These are phyloP conservation scores for Notoglanidium macrostoma DNA, from an alignment of 2,797 vertebrate species.

Conservation along the genomic window DNA sequence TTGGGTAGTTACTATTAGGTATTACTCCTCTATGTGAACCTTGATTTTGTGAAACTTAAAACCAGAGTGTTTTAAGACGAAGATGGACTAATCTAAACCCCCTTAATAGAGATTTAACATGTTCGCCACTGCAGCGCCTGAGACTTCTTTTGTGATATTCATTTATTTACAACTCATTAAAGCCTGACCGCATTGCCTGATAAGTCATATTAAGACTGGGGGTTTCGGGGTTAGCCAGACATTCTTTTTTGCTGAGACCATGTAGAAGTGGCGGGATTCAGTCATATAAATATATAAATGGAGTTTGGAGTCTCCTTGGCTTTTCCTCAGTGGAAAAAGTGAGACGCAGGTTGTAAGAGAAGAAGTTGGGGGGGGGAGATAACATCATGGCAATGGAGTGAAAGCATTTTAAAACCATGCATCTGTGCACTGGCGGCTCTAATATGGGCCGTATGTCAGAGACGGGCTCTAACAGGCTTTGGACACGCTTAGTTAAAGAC, in stretches of 20 bases:
- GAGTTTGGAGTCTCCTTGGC: constrained; percentile 45
- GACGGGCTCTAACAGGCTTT: constrained; percentile 36
- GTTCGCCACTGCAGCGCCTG: background rate
- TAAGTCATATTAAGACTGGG: background rate
- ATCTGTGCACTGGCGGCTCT: constrained; percentile 47
- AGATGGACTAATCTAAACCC: background rate
- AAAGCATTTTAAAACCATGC: constrained; percentile 48
- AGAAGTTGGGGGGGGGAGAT: constrained; percentile 21
- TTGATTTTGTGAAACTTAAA: background rate
- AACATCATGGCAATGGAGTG: constrained; percentile 40
- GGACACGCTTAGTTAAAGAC: constrained; percentile 38
- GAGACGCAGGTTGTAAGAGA: constrained; percentile 45
- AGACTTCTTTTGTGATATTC: background rate
- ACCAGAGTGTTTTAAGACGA: background rate
- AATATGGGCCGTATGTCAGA: constrained; percentile 51
- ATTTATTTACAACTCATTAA: constrained; percentile 16
- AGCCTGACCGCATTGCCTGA: background rate
- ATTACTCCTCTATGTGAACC: background rate
- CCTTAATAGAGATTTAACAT: background rate
- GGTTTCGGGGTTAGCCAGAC: background rate
- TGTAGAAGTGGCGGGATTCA: constrained; percentile 26
- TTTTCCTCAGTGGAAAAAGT: constrained; percentile 54
- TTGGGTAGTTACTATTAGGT: background rate
- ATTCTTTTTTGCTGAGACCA: constrained; percentile 42
- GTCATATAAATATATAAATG: constrained; percentile 19